Evolutionary conservation across 2,113 vertebrate genomes (phyloP), one percentile per base, ranked within the genome.

Genomic region (Pelobates fuscus): DNA sequence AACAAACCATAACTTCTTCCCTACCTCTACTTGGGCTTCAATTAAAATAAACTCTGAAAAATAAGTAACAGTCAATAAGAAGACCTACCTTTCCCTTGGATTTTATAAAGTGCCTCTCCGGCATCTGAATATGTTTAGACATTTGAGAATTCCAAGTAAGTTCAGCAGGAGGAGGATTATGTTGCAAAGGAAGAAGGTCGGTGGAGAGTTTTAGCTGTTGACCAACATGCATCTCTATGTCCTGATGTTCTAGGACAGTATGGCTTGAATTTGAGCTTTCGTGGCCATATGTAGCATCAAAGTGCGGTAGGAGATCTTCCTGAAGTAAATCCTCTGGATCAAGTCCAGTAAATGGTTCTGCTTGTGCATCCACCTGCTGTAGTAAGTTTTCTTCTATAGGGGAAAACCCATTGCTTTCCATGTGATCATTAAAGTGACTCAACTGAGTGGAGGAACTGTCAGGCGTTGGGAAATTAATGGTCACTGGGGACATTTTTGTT

Each of bases 291-390:
- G 92, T 82, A 64, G 94, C 82, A 70, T 96, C 95, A 0, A 98
- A 93, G 70, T 97, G 94, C 2, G 95, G 94, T 74, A 98, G 87
- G 2, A 99, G 91, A 66, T 89, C 92, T 80, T 96, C 95, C 64
- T 92, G 96, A 78, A 98, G 88, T 54, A 98, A 94, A 81, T 95
- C 92, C 43, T 94, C 93, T 0, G 95, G 90, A 66, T 94, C 94
- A 75, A 99, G 89, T 70, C 87, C 92, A 43, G 92, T 94, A 82
- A 99, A 94, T 2, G 92, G 90, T 80, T 90, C 93, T 54, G 79
- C 85, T 8, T 94, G 95, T 81, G 89, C 87, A 14, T 91, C 93
- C 1, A 94, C 91, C 78, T 92, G 91, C 81, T 90, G 91, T 85
- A 96, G 88, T 75, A 96, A 87, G 77, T 86, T 89, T 26, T 97